These are phyloP conservation scores for Schizothorax lantsangensis DNA, from an alignment of 2,797 vertebrate genomes.

Conservation along the genomic window DNA sequence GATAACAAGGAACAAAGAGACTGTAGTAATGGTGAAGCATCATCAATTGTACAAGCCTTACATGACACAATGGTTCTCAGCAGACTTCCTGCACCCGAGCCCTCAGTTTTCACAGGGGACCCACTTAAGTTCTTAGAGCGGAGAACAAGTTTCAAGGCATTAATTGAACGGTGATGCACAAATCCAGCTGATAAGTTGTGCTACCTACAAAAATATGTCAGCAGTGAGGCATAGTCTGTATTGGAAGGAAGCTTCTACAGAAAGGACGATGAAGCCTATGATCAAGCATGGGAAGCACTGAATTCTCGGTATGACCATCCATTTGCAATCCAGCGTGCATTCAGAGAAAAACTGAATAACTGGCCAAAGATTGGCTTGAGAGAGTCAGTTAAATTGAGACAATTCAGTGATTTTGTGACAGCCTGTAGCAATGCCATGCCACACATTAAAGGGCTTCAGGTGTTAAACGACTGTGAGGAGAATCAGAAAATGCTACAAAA, in stretches of 20 bases:
- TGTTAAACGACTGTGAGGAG: conserved; percentile 30
- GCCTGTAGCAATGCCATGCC: neutral
- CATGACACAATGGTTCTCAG: conserved; percentile 49
- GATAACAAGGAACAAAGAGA: conserved; percentile 7
- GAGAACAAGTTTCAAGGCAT: conserved; percentile 48
- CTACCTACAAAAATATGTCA: conserved; percentile 51
- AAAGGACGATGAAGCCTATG: conserved; percentile 54
- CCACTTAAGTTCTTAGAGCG: conserved; percentile 51
- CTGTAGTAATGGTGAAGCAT: conserved; percentile 32
- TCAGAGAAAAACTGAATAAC: conserved; percentile 20
- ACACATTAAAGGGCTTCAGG: conserved; percentile 8
- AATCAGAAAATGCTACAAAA: conserved; percentile 38
- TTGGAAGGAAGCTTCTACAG: conserved; percentile 49
- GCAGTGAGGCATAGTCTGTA: conserved; percentile 31
- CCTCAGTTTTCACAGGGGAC: conserved; percentile 45
- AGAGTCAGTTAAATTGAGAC: conserved; percentile 18
- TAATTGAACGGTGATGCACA: conserved; percentile 41
- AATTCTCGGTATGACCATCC: neutral
- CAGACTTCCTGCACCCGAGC: conserved; percentile 53
- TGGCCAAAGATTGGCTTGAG: neutral
- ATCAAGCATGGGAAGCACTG: conserved; percentile 44
- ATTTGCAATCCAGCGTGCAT: neutral
- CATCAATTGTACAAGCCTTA: conserved; percentile 46
- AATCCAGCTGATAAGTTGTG: conserved; percentile 47
- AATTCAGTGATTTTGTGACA: conserved; percentile 23